These are phyloP conservation scores for Oopsacas minuta DNA, from an alignment of 37 sponge, comb jelly and placozoan genomes.

Conservation along the genomic window DNA sequence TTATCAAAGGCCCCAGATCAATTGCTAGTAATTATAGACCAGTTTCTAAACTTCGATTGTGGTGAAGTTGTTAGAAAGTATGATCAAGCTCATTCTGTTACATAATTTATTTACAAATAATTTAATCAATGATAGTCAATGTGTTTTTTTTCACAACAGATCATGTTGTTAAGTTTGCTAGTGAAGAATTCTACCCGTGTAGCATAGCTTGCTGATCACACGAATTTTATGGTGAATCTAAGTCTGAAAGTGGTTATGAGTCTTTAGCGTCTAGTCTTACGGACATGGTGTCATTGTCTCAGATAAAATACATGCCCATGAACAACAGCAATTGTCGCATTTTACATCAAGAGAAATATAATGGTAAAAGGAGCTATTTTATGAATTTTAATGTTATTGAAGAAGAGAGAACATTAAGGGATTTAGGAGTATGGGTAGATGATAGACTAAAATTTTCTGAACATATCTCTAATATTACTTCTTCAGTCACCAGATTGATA, in stretches of 20 bases:
- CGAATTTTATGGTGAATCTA: neutral
- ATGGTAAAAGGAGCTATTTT: neutral
- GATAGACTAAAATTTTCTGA: neutral
- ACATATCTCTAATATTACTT: neutral
- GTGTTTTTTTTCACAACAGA: neutral
- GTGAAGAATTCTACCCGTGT: neutral
- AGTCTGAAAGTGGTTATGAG: neutral
- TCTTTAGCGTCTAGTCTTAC: neutral
- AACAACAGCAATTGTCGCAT: neutral
- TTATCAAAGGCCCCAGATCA: neutral
- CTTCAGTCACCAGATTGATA: neutral
- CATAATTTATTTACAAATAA: neutral
- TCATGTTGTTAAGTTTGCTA: neutral
- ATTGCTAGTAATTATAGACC: neutral
- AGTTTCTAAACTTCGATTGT: neutral
- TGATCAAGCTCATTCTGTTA: neutral
- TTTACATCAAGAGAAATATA: neutral
- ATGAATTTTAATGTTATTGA: neutral
- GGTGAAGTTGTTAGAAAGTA: neutral
- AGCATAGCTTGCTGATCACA: neutral
- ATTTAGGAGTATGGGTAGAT: neutral
- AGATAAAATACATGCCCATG: neutral
- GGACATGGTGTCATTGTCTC: neutral
- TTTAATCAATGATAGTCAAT: neutral
- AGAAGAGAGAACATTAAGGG: neutral